Conservation (phyloP, 1,140 invertebrate species). For the Nasonia giraulti region DNA sequence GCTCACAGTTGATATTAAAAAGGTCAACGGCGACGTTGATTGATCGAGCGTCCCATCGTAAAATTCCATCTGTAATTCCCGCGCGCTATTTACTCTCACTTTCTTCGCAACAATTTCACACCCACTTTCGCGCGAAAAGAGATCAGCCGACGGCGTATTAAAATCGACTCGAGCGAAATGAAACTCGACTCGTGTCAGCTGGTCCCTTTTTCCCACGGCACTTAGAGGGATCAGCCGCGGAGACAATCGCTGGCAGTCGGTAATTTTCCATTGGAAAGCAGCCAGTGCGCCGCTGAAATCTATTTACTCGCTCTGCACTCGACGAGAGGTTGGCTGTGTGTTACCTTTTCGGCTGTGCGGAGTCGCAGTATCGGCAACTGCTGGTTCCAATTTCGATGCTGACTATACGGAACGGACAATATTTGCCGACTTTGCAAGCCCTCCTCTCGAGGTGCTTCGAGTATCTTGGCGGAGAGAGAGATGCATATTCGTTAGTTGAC, state of each 20-base stretch:
- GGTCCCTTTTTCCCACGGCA: not conserved
- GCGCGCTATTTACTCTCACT: not conserved
- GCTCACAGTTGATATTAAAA: not conserved
- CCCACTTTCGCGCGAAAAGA: too few species aligned
- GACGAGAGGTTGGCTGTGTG: too few species aligned
- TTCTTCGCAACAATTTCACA: not conserved
- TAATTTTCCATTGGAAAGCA: slow-evolving; percentile 48
- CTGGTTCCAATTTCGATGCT: slow-evolving; percentile 26
- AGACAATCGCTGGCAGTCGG: not conserved
- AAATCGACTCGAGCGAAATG: slow-evolving; percentile 11
- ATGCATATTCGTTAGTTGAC: not conserved
- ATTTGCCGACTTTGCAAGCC: not conserved
- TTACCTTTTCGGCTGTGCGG: too few species aligned
- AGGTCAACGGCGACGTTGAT: not conserved
- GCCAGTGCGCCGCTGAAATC: slow-evolving; percentile 37
- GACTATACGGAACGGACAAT: not conserved
- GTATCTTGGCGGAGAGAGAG: not conserved
- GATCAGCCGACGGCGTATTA: not conserved
- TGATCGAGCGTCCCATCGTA: not conserved
- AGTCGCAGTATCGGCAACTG: not conserved
- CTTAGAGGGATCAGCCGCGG: not conserved
- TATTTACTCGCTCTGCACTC: slow-evolving; percentile 36
- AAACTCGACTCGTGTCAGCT: not conserved
- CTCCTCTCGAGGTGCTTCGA: not conserved
- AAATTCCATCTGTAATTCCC: slow-evolving; percentile 4